Evolutionary conservation across 2,888 invertebrate genomes (phyloP).

Genomic region (Prostheceraeus crozeri): DNA sequence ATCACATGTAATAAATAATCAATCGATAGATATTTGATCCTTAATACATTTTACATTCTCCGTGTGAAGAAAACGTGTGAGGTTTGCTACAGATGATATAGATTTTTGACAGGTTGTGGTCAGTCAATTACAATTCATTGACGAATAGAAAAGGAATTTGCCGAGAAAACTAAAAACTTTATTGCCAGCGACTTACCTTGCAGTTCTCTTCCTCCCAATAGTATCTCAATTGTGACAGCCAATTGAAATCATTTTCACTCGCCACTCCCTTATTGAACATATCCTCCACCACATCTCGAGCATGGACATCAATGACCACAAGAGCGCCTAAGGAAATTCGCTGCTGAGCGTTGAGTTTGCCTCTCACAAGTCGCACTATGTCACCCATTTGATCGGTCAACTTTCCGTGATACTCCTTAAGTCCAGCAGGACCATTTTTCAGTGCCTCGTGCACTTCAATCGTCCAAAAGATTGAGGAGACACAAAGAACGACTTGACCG

Average conservation of each 20-base stretch:
- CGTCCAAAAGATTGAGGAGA: conserved; percentile 74
- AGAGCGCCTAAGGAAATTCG: conserved; percentile 80
- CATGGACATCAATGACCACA: conserved; percentile 85
- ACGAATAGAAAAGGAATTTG: too few species aligned
- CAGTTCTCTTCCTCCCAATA: conserved; percentile 65
- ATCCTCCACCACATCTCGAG: conserved; percentile 72
- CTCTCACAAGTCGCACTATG: conserved; percentile 70
- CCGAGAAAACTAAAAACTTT: conserved; percentile 38
- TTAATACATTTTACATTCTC: too few species aligned
- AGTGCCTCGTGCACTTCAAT: conserved; percentile 69
- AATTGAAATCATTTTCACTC: conserved; percentile 75
- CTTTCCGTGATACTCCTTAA: conserved; percentile 61
- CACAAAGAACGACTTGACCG: conserved; percentile 76
- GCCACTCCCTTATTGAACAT: conserved; percentile 55
- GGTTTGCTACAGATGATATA: too few species aligned
- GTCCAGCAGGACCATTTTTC: conserved; percentile 58
- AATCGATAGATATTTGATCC: too few species aligned
- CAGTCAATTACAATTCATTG: too few species aligned
- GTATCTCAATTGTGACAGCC: conserved; percentile 74
- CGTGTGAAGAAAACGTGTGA: too few species aligned
- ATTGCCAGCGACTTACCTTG: conserved; percentile 41
- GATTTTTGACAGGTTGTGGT: too few species aligned
- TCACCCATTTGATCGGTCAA: conserved; percentile 66
- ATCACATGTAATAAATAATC: too few species aligned
- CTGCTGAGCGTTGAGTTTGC: conserved; percentile 74